A percentile compares a stretch with the other conserved stretches of the same genome.
Conservation (phyloP, 2,797 vertebrate species). For the Lepilemur septentrionalis region DNA sequence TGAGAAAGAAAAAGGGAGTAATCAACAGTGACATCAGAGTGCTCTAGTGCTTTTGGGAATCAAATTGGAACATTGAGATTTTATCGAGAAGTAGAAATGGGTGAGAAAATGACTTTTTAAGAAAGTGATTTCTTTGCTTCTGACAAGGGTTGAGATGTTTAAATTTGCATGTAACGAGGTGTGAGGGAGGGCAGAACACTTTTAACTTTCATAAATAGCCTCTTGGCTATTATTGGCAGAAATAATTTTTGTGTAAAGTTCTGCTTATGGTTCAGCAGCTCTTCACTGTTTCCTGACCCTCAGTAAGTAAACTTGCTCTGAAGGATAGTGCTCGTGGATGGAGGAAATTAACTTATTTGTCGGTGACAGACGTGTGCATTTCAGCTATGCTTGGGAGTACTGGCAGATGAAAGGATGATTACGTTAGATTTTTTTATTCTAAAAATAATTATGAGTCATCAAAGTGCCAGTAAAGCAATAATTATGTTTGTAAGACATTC, state of each 20-base stretch:
- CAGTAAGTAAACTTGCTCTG: conserved; percentile 11
- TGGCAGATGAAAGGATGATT: background rate
- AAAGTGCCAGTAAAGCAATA: conserved; percentile 54
- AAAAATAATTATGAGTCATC: conserved; percentile 73
- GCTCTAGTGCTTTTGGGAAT: background rate
- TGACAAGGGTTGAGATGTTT: background rate
- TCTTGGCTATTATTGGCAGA: background rate
- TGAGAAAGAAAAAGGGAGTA: background rate
- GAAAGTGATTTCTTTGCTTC: conserved; percentile 8
- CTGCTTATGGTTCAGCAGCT: background rate
- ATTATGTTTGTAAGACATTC: conserved; percentile 53
- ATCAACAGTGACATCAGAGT: background rate
- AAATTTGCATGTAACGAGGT: background rate
- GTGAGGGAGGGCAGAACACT: background rate
- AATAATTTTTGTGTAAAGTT: conserved; percentile 31
- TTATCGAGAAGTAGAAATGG: background rate
- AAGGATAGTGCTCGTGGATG: conserved; percentile 1
- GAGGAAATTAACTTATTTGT: conserved; percentile 35
- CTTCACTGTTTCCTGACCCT: conserved; percentile 30
- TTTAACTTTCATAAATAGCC: background rate
- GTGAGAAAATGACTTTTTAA: background rate
- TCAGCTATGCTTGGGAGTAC: background rate
- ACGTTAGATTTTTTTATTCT: conserved; percentile 46
- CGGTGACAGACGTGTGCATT: background rate
- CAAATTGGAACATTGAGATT: background rate